These are phyloP conservation scores for Triplophysa dalaica DNA, from an alignment of 2,113 vertebrate genomes.

Conservation along the genomic window DNA sequence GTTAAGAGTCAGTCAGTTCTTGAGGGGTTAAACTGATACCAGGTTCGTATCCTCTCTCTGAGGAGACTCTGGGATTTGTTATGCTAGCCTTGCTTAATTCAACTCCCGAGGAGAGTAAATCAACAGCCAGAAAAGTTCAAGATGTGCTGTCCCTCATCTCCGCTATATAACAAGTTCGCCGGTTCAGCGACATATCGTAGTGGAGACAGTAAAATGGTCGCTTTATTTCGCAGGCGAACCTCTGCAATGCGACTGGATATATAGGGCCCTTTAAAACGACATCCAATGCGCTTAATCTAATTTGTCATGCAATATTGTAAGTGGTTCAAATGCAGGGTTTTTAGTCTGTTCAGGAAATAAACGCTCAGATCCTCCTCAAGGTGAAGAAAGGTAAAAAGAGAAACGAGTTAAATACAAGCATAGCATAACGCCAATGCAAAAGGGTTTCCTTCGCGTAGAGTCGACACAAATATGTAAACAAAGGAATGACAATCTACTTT, in stretches of 20 bases:
- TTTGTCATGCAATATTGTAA: slow-evolving; percentile 1
- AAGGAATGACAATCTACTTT: not conserved
- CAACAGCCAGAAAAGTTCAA: slow-evolving; percentile 7
- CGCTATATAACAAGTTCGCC: slow-evolving; percentile 42
- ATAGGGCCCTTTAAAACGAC: slow-evolving; percentile 46
- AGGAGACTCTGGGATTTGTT: slow-evolving; percentile 21
- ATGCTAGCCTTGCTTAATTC: slow-evolving; percentile 8
- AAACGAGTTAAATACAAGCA: not conserved
- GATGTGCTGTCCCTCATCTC: not conserved
- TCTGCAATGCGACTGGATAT: slow-evolving; percentile 77
- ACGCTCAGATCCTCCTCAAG: not conserved
- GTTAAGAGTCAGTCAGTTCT: slow-evolving; percentile 15
- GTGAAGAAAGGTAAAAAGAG: not conserved
- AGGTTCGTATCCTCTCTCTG: slow-evolving; percentile 11
- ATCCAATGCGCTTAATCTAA: slow-evolving; percentile 19
- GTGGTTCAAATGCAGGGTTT: slow-evolving; percentile 15
- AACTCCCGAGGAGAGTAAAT: not conserved
- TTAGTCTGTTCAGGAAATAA: slow-evolving; percentile 44
- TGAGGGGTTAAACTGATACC: slow-evolving; percentile 40
- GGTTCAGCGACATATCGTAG: slow-evolving; percentile 31
- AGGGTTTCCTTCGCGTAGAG: no score
- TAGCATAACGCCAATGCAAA: no score
- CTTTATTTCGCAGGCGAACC: slow-evolving; percentile 70
- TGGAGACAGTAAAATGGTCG: slow-evolving; percentile 71
- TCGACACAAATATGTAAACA: not conserved